These are phyloP conservation scores for Sabatieria punctata DNA, from an alignment of 2,888 invertebrate genomes.

Conservation along the genomic window DNA sequence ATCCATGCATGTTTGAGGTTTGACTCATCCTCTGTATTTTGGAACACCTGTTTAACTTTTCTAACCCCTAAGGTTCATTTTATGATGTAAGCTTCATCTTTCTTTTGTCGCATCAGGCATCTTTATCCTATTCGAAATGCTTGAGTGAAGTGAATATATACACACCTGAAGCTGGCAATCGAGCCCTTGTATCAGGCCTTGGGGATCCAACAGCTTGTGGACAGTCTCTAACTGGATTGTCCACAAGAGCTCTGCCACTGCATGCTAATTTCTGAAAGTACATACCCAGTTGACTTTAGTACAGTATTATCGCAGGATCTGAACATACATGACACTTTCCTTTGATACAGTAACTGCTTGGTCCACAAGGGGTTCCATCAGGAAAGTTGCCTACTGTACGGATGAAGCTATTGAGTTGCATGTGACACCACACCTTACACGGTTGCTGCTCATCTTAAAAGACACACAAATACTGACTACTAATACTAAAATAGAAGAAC, in stretches of 20 bases:
- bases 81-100: too few species aligned
- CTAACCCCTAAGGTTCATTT: too few species aligned
- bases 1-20: too few species aligned
- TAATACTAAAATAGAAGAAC: too few species aligned
- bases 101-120: too few species aligned
- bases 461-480: too few species aligned
- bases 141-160: not conserved
- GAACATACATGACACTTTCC: conserved; percentile 10
- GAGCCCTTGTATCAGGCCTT: not conserved
- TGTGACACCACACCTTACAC: conserved; percentile 10
- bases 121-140: too few species aligned
- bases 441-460: conserved; percentile 7
- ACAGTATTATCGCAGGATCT: not conserved
- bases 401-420: conserved; percentile 15
- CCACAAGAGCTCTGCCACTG: not conserved
- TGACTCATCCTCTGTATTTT: too few species aligned
- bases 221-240: not conserved
- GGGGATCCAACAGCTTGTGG: not conserved
- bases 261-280: not conserved
- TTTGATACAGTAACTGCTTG: conserved; percentile 20
- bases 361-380: conserved; percentile 25
- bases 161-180: not conserved
- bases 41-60: too few species aligned
- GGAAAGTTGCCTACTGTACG: conserved; percentile 23
- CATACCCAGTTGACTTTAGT: not conserved